Percentiles rank a stretch among this genome's conserved stretches.
These are phyloP conservation scores for Tortrix viridana DNA, from an alignment of 2,888 invertebrate genomes.

Conservation along the genomic window DNA sequence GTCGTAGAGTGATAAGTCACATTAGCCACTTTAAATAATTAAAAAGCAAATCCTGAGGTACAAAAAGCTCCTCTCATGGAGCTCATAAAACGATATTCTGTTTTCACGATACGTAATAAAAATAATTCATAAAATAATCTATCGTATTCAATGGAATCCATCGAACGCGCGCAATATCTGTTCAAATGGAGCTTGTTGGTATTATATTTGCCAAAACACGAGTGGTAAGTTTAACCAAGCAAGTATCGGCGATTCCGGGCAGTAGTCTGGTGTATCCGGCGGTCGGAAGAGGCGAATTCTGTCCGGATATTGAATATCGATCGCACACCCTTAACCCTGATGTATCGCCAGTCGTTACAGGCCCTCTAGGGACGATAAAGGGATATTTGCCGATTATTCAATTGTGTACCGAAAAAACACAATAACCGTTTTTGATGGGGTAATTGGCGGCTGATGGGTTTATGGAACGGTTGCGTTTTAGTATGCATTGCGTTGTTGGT, in stretches of 20 bases:
- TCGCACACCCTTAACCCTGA: constrained; percentile 81
- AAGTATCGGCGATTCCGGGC: constrained; percentile 54
- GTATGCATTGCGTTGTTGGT: too few species aligned
- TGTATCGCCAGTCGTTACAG: constrained; percentile 72
- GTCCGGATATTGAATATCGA: constrained; percentile 84
- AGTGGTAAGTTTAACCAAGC: constrained; percentile 47
- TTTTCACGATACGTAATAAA: too few species aligned
- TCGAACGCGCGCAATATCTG: constrained; percentile 1
- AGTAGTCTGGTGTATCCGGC: constrained; percentile 69
- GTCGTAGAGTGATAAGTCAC: too few species aligned
- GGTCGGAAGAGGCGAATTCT: constrained; percentile 80
- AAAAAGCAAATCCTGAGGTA: too few species aligned
- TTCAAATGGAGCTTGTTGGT: constrained; percentile 15
- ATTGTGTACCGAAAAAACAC: constrained; percentile 58
- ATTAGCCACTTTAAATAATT: too few species aligned
- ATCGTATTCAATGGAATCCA: background rate
- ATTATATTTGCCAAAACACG: constrained; percentile 40
- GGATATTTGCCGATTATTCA: constrained; percentile 72
- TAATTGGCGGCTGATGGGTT: constrained; percentile 33
- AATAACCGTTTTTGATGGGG: constrained; percentile 39
- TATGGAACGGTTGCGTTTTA: background rate
- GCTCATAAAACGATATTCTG: too few species aligned
- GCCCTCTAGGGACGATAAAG: constrained; percentile 66
- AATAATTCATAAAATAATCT: too few species aligned
- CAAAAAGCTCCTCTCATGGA: too few species aligned